Base-by-base conservation (phyloP, 2,888 invertebrate genomes). In the Hyalella azteca region DNA sequence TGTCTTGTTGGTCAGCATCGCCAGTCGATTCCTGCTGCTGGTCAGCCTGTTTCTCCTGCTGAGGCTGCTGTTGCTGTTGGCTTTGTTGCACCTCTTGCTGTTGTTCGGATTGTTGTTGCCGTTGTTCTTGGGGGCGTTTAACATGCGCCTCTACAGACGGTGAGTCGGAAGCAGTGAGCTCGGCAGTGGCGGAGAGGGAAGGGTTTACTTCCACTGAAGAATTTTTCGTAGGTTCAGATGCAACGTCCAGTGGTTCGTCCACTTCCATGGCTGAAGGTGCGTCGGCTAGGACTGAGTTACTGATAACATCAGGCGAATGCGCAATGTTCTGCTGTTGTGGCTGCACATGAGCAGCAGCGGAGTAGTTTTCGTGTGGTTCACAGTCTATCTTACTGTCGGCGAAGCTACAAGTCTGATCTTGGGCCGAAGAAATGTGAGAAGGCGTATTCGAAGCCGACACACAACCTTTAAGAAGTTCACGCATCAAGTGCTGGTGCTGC, bases 1-100 rank as follows among this genome's bases (percentile, higher is more conserved):
- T 39, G n/a, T 75, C 75, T 75, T 75, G 75, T 29, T 75, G 41
- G n/a, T 75, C 82, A 7, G 81, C 82, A 9, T 82, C 82, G 75
- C 45, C 45, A 45, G 75, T 22, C 40, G 73, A 22, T 73, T 75
- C 26, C 75, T 66, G 66, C 41, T 45, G 81, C 77, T 29, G 79
- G 41, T 32, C 78, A 3, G 41, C 78, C 77, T 48, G 81, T 76
- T 81, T 73, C 79, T 26, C 80, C 78, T 40, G 78, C 79, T 66
- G 79, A 76, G 41, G 78, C 19, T 26, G 39, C 26, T 39, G 79
- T 32, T 32, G 73, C 49, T 29, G 60, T 73, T 45, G 73, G 73
- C 45, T 32, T 22, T 26, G 41, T 29, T 75, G 41, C 22, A n/a
- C 26, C 26, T 75, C 39, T 26, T 26, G 39, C 29, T 66, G 66